Percentiles rank a stretch among this genome's conserved stretches.
These are phyloP conservation scores for Mohoua ochrocephala DNA, from an alignment of 2,113 vertebrate genomes.

Conservation along the genomic window DNA sequence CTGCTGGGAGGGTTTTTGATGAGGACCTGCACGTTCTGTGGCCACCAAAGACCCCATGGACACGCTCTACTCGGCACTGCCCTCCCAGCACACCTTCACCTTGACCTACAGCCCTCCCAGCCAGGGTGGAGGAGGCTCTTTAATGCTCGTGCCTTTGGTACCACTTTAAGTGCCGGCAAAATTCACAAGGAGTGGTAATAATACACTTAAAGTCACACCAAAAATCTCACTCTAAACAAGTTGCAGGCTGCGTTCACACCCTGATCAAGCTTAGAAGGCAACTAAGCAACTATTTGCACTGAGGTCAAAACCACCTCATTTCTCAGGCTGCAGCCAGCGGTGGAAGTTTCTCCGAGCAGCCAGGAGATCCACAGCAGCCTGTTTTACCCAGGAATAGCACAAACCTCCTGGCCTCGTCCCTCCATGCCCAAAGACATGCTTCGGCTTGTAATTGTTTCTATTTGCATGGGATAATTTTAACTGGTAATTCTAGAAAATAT, in stretches of 20 bases:
- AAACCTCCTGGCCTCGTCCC: not conserved
- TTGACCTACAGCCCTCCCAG: not conserved
- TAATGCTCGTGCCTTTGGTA: not conserved
- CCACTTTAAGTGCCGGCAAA: not conserved
- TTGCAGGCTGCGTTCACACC: not conserved
- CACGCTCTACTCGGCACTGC: not conserved
- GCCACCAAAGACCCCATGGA: not conserved
- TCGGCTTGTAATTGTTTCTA: not conserved
- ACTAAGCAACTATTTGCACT: not conserved
- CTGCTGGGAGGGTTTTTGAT: fast-evolving
- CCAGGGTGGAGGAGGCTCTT: not conserved
- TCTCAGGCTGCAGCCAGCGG: not conserved
- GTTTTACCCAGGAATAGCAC: not conserved
- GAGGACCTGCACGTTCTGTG: not conserved
- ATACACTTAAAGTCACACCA: not conserved
- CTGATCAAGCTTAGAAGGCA: not conserved
- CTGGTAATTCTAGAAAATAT: slow-evolving; percentile 27
- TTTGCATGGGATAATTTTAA: slow-evolving; percentile 44
- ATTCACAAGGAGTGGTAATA: not conserved
- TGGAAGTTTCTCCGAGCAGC: fast-evolving
- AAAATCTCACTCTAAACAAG: not conserved
- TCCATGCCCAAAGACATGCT: not conserved
- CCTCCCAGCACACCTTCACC: not conserved
- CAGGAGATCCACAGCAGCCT: not conserved
- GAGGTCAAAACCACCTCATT: not conserved